Evolutionary conservation across 2,113 vertebrate species (phyloP).

Genomic region (Rousettus leschenaultii): DNA sequence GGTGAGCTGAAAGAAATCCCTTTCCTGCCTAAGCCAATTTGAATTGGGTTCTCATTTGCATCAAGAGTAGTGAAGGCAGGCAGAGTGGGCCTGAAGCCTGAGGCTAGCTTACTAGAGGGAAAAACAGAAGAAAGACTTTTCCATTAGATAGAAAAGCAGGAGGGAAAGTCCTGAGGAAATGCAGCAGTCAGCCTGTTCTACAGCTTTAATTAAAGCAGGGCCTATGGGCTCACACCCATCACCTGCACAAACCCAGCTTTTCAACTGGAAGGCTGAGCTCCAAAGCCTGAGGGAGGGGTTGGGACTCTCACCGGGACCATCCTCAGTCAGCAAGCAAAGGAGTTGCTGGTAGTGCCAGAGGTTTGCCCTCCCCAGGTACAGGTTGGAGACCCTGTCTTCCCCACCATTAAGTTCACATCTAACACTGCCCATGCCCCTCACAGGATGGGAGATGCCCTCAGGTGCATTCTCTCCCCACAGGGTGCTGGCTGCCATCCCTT

Average conservation of each 20-base stretch:
- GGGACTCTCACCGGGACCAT: not conserved
- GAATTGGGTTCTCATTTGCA: not conserved
- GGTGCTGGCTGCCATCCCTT: not conserved
- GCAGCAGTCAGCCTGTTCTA: not conserved
- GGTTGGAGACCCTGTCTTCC: not conserved
- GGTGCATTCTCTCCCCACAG: not conserved
- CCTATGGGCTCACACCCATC: not conserved
- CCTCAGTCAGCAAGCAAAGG: not conserved
- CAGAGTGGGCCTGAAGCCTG: not conserved
- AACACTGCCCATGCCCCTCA: no score
- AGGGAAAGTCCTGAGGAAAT: not conserved
- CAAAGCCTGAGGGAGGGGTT: not conserved
- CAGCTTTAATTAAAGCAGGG: not conserved
- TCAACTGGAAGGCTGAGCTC: not conserved
- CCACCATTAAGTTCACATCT: not conserved
- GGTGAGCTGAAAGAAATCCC: not conserved
- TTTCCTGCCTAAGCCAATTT: not conserved
- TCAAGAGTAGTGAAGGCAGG: not conserved
- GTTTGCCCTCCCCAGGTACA: not conserved
- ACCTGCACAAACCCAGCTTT: not conserved
- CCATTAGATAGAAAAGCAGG: not conserved
- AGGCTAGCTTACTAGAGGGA: not conserved
- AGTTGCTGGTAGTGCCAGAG: not conserved
- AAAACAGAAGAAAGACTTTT: not conserved
- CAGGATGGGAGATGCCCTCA: not conserved